Evolutionary conservation across 2,113 vertebrate species (phyloP).

Genomic region (Rhinolophus sinicus): DNA sequence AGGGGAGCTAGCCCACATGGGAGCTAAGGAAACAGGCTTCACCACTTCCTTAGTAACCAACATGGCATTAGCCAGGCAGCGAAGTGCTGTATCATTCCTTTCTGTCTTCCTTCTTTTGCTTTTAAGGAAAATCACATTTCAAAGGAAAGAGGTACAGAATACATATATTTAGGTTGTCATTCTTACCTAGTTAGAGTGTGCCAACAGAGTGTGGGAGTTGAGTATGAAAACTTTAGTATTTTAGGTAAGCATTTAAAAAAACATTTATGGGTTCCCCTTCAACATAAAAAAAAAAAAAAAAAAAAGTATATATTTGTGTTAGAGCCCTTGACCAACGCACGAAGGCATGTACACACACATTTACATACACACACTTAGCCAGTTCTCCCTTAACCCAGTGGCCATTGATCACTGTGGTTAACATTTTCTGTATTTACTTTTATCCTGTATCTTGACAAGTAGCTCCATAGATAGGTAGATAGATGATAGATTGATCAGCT

Average conservation of each 20-base stretch:
- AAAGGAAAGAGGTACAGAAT: not conserved
- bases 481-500: too few species aligned
- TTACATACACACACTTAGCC: too few species aligned
- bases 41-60: not conserved
- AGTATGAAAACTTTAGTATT: not conserved
- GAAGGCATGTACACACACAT: not conserved
- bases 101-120: not conserved
- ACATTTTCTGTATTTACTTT: not conserved
- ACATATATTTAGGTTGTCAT: not conserved
- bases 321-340: not conserved
- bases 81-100: not conserved
- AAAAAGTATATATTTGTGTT: too few species aligned
- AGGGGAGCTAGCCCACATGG: not conserved
- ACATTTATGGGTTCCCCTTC: not conserved
- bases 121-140: not conserved
- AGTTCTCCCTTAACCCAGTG: not conserved
- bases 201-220: not conserved
- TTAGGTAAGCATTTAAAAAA: not conserved
- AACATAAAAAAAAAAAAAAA: not conserved
- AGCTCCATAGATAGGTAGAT: not conserved
- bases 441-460: not conserved
- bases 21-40: not conserved
- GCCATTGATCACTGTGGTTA: not conserved
- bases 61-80: fast-evolving
- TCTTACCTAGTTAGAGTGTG: not conserved